These are phyloP conservation scores for Takifugu bimaculatus DNA, from an alignment of 2,113 vertebrate species.

Conservation along the genomic window DNA sequence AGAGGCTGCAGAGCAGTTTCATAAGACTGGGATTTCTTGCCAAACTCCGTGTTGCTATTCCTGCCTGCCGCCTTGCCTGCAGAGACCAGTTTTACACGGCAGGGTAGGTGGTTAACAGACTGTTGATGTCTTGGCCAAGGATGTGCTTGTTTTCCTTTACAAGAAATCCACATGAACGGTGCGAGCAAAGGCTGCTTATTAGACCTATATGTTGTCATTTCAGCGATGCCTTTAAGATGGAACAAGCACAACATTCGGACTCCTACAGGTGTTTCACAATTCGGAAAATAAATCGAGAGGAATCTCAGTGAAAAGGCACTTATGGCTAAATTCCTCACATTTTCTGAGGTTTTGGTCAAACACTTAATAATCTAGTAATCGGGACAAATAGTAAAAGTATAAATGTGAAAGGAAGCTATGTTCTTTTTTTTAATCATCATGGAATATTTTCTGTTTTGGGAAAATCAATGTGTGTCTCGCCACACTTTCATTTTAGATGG, in stretches of 20 bases:
- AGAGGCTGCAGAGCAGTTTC: constrained; percentile 17
- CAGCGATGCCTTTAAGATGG: neutral
- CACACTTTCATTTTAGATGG: too few relatives aligned
- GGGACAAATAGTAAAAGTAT: too few relatives aligned
- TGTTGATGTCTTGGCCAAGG: constrained; percentile 15
- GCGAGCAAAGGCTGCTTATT: neutral
- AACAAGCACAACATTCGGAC: neutral
- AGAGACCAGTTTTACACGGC: constrained; percentile 23
- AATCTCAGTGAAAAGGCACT: too few relatives aligned
- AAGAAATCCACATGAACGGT: neutral
- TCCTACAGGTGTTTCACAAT: too few relatives aligned
- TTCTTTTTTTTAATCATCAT: too few relatives aligned
- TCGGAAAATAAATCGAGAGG: too few relatives aligned
- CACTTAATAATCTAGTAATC: too few relatives aligned
- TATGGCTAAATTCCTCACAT: too few relatives aligned
- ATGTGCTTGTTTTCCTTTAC: constrained; percentile 26
- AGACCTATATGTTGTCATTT: neutral
- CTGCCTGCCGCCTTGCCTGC: constrained; percentile 11
- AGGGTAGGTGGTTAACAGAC: constrained; percentile 25
- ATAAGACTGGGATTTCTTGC: constrained; percentile 26
- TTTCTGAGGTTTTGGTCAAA: too few relatives aligned
- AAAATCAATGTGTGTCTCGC: too few relatives aligned
- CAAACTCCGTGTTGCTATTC: constrained; percentile 27
- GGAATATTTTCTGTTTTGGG: too few relatives aligned
- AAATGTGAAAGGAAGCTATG: too few relatives aligned